Evolutionary conservation across 2,113 vertebrate species (phyloP).

Genomic region (Forbesichthys papilliferus): DNA sequence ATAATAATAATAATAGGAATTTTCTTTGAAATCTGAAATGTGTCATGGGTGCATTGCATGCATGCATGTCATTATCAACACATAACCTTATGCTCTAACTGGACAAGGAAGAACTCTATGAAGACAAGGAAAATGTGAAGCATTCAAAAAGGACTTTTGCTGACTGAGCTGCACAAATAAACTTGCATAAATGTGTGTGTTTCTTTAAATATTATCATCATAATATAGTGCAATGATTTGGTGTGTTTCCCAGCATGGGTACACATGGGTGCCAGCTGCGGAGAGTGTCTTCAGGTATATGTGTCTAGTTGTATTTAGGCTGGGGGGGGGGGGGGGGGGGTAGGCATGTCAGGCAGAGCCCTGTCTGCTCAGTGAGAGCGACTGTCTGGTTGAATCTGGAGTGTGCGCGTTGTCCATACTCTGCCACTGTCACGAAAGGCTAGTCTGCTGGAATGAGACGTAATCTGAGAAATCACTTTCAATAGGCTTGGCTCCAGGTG

Average conservation of each 20-base stretch:
- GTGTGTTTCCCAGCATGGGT: not conserved
- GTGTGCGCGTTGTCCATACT: conserved; percentile 64
- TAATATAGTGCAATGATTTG: conserved; percentile 1
- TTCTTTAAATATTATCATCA: not conserved
- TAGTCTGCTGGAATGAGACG: conserved; percentile 65
- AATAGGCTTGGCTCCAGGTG: conserved; percentile 73
- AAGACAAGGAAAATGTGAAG: too few species aligned
- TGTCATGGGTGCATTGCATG: too few species aligned
- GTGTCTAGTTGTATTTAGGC: conserved; percentile 48
- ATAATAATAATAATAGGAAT: too few species aligned
- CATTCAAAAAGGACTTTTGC: too few species aligned
- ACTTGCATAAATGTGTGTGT: too few species aligned
- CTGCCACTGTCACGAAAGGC: conserved; percentile 62
- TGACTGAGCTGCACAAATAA: too few species aligned
- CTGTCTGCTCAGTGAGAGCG: conserved; percentile 67
- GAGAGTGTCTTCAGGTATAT: conserved; percentile 14
- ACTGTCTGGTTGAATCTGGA: conserved; percentile 82
- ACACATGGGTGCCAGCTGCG: conserved; percentile 20
- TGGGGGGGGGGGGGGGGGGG: not conserved
- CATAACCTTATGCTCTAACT: too few species aligned
- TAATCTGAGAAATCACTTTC: conserved; percentile 84
- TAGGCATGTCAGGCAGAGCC: conserved; percentile 50
- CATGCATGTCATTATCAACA: too few species aligned
- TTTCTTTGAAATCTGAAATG: too few species aligned
- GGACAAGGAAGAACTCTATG: too few species aligned